Base-by-base conservation (phyloP, 2,797 vertebrate genomes). In the Chromobotia macracanthus region DNA sequence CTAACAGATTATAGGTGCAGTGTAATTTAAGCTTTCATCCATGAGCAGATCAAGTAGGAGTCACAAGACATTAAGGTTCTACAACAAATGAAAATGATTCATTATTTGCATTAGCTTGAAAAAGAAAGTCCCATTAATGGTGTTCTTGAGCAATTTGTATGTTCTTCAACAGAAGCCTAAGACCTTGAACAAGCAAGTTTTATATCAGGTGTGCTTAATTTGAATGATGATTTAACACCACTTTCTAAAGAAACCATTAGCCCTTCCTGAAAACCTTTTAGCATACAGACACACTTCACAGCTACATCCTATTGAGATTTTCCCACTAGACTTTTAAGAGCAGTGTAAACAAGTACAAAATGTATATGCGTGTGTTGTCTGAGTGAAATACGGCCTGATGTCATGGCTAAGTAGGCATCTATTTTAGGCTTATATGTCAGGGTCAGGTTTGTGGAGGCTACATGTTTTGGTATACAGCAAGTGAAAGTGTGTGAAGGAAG, bases 351-450 rank as follows among this genome's bases (percentile, higher is more conserved):
- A 6, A 71, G 65, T n/a, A 69, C 72, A 25, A 48, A 50, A 51
- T 72, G 31, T 73, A 60, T 56, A 28, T 67, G 38, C 66, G n/a
- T 79, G 25, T 65, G 63, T 66, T 58, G 23, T 68, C 69, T 76
- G 72, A 28, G 35, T 66, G 5, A 48, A 46, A 44, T 16, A 28
- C 44, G 50, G 3, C 23, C 56, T 77, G 77, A 76, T 68, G 80
- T 77, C 77, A 82, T 68, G 77, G 60, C 65, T 70, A 60, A 63
- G 55, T 15, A 51, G 46, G 25, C 9, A 15, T 73, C 64, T 79
- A 61, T 71, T 75, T 75, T 48, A 75, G 38, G 64, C 23, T 82
- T 28, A 31, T 48, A 65, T 48, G 58, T 70, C 67, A 65, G 53
- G 35, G 76, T 56, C 56, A 67, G 15, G 44, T 61, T 75, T 51